Base-by-base conservation (phyloP, 1,140 invertebrate species). In the Sarcophaga bullata region DNA sequence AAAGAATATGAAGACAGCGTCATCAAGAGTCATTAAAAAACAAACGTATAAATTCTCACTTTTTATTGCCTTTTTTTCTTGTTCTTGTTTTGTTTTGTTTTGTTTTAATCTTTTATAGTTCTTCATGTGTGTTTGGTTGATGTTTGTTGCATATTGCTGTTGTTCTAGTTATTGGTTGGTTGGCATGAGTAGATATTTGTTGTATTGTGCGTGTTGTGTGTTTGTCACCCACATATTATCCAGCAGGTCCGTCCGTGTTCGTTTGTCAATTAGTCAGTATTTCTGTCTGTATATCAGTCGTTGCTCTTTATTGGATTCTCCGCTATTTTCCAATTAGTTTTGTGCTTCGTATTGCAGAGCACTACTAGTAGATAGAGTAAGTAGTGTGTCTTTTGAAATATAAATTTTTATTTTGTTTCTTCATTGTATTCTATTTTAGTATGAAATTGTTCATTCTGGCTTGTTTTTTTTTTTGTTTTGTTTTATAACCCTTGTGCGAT, bases 401-500 rank as follows among this genome's bases (percentile, higher is more conserved):
- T 37, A 37, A n/a, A 37, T 37, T 37, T 37, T 37, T 37, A 37
- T 37, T 37, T 37, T 37, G 25, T 37, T 37, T 37, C 25, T 37
- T 37, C 25, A 48, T 7, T 75, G 19, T 76, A 48, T 19, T 48
- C 25, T 76, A 46, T 76, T 50, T 76, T 48, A n/a, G 46, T 48
- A 48, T 76, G 10, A 46, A 58, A 15, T n/a, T 80, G 19, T 68
- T 80, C 73, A 15, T 76, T 25, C 52, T 80, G 13, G 50, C 54
- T 81, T 78, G 25, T 3, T 78, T 73, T 73, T 72, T 6, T 25
- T 72, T 9, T 72, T 72, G 58, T 72, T 9, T 72, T 72, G 58
- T 49, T 78, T 68, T 81, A 62, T 72, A 62, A 72, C 80, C 62
- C 62, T 81, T 81, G 52, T 58, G 78, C 52, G 81, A 73, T 72